A percentile compares a stretch with the other conserved stretches of the same genome.
phyloP scores from a whole-genome alignment of 2,113 vertebrate species.

The Columba janthina region DNA sequence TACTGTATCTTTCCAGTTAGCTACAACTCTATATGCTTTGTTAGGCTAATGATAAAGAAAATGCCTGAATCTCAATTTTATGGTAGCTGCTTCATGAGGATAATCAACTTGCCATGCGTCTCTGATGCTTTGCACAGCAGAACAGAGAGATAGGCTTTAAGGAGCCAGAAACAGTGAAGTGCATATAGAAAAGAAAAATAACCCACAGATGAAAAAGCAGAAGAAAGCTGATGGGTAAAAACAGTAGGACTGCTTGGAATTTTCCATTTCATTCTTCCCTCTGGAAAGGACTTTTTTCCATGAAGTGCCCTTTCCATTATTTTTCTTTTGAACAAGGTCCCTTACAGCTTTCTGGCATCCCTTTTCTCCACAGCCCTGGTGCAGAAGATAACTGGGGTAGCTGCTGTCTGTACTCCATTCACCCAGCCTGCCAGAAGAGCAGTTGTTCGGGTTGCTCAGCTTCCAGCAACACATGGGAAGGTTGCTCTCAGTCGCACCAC shows the following conservation, averaged over 20 bases:
- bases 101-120: constrained; percentile 64
- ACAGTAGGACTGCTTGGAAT: not conserved
- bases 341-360: not conserved
- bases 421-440: not conserved
- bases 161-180: constrained; percentile 8
- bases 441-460: not conserved
- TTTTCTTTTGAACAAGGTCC: not conserved
- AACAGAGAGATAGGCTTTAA: constrained; percentile 46
- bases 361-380: not conserved
- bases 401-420: fast-evolving
- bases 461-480: not conserved
- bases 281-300: not conserved
- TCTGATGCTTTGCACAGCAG: constrained; percentile 35
- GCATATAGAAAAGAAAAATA: constrained; percentile 10
- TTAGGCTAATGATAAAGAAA: constrained; percentile 70
- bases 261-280: not conserved
- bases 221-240: not conserved
- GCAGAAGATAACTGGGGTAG: not conserved
- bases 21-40: constrained; percentile 64
- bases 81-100: constrained; percentile 49
- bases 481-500: not conserved
- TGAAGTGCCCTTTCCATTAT: not conserved
- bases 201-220: not conserved
- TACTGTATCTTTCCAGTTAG: constrained; percentile 63
- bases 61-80: constrained; percentile 58